Evolutionary conservation across 2,888 invertebrate genomes (phyloP).

Genomic region (Cryptocephalus primarius): DNA sequence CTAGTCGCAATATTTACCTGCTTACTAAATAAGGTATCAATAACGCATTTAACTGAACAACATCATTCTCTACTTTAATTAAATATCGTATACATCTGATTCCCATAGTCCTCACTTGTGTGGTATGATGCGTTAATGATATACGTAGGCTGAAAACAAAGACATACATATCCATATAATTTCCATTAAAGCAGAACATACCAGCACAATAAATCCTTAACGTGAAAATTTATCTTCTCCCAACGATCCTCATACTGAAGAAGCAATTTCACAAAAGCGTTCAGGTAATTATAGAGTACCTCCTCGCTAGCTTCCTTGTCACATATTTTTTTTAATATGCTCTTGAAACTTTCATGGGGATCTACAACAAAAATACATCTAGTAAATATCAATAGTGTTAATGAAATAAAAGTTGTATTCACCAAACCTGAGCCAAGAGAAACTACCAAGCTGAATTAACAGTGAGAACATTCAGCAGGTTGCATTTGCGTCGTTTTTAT

Average conservation of each 20-base stretch:
- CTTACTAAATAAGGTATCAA: constrained; percentile 77
- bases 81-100: constrained; percentile 79
- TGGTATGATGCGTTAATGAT: constrained; percentile 74
- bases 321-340: constrained; percentile 52
- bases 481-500: too few relatives aligned
- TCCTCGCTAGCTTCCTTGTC: constrained; percentile 58
- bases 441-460: constrained; percentile 1
- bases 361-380: constrained; percentile 21
- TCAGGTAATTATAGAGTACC: constrained; percentile 75
- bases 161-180: constrained; percentile 3
- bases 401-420: too few relatives aligned
- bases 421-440: too few relatives aligned
- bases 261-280: constrained; percentile 75
- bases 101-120: constrained; percentile 82
- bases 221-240: constrained; percentile 56
- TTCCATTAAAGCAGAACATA: constrained; percentile 33
- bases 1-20: constrained; percentile 39
- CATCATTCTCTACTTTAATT: constrained; percentile 64
- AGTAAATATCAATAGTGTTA: neutral
- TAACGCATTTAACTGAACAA: constrained; percentile 67
- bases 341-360: constrained; percentile 51
- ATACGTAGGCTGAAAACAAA: constrained; percentile 62
- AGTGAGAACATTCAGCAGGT: constrained; percentile 2
- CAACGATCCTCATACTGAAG: constrained; percentile 49
- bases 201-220: constrained; percentile 76